Evolutionary conservation across 2,797 vertebrate genomes (phyloP).

Genomic region (Okamejei kenojei): DNA sequence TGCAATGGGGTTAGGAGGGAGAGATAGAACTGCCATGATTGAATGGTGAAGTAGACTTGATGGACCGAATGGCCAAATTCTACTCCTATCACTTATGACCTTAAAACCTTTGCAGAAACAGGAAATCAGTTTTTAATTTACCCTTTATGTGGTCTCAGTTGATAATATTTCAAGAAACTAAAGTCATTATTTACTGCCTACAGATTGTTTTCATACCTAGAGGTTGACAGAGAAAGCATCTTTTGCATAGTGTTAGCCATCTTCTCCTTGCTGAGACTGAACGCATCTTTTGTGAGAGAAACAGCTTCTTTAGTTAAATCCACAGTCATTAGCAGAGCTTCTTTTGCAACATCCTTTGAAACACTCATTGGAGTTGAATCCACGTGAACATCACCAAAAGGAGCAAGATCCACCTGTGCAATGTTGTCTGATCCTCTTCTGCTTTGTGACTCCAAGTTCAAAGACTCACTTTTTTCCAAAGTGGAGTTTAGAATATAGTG

Average conservation of each 20-base stretch:
- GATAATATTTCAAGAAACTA: background rate
- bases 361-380: slow-evolving; percentile 78
- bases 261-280: slow-evolving; percentile 75
- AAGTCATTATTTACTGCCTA: background rate
- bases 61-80: no score
- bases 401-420: slow-evolving; percentile 51
- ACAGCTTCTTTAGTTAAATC: slow-evolving; percentile 91
- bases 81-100: no score
- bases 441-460: slow-evolving; percentile 40
- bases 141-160: background rate
- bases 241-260: slow-evolving; percentile 84
- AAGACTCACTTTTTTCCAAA: slow-evolving; percentile 48
- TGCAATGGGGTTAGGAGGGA: no score
- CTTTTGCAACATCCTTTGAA: slow-evolving; percentile 87
- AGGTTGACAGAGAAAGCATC: slow-evolving; percentile 68
- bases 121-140: background rate
- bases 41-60: no score
- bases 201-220: slow-evolving; percentile 51
- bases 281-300: slow-evolving; percentile 84
- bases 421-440: slow-evolving; percentile 50
- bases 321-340: slow-evolving; percentile 81
- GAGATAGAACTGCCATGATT: no score
- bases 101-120: no score
- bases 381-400: slow-evolving; percentile 73
- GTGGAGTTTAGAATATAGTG: slow-evolving; percentile 51